A percentile compares a stretch with the other conserved stretches of the same genome.
Evolutionary conservation across 2,888 invertebrate genomes (phyloP).

Genomic region (Sarcophaga subvicina): DNA sequence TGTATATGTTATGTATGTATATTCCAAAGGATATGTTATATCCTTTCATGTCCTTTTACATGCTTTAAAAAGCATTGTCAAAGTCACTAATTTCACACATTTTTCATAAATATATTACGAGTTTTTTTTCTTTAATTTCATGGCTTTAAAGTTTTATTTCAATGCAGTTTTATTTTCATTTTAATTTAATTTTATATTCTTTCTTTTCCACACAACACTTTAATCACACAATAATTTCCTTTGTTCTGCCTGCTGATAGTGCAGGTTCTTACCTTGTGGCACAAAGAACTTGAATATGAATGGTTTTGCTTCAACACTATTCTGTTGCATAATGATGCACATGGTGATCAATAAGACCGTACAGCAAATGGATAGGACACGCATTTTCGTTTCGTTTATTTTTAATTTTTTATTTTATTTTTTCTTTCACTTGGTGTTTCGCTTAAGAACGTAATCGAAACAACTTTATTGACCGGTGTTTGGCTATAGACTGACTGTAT

Average conservation of each 20-base stretch:
- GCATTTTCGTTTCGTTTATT: constrained; percentile 50
- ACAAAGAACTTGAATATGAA: constrained; percentile 57
- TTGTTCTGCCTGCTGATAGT: neutral
- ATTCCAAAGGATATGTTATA: too few species aligned
- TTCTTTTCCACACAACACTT: neutral
- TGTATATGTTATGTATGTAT: too few species aligned
- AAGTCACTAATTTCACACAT: too few species aligned
- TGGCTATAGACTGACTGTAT: constrained; percentile 51
- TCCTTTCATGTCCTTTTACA: too few species aligned
- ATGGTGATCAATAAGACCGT: constrained; percentile 33
- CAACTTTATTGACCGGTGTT: constrained; percentile 63
- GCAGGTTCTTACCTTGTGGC: constrained; percentile 61
- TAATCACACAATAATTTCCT: constrained; percentile 9
- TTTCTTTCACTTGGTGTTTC: neutral
- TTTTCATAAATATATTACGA: neutral
- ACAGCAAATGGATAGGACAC: constrained; percentile 49
- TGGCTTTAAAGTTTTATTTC: neutral
- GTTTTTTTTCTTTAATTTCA: neutral
- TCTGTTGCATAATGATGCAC: constrained; percentile 47
- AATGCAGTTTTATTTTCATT: too few species aligned
- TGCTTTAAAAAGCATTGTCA: too few species aligned
- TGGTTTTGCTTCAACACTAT: constrained; percentile 56
- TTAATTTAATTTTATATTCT: neutral
- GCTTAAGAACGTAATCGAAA: constrained; percentile 25
- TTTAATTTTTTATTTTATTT: constrained; percentile 1